Conservation (phyloP, 2,797 vertebrate genomes). For the Peromyscus nudipes region DNA sequence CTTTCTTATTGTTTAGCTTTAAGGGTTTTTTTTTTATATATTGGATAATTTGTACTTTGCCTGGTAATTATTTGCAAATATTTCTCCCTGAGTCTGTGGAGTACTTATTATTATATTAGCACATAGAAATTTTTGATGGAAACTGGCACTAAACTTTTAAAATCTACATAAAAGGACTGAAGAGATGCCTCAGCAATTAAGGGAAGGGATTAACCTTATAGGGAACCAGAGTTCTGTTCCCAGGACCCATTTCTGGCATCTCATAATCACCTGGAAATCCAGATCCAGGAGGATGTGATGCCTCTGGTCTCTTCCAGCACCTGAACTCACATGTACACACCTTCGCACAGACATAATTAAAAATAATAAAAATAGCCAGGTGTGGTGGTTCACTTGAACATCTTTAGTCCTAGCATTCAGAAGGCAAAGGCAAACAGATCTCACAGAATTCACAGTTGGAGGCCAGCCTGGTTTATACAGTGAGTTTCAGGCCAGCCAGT, state of each 20-base stretch:
- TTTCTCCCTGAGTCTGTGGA: not conserved
- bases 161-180: not conserved
- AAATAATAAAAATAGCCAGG: not conserved
- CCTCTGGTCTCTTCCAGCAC: not conserved
- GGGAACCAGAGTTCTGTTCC: not conserved
- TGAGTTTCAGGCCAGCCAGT: not conserved
- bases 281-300: not conserved
- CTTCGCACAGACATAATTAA: not conserved
- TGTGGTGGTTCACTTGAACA: not conserved
- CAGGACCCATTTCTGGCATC: not conserved
- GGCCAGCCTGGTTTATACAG: not conserved
- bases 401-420: not conserved
- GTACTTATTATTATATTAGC: slow-evolving; percentile 2
- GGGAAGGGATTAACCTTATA: not conserved
- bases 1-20: slow-evolving; percentile 45
- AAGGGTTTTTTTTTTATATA: not conserved
- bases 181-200: not conserved
- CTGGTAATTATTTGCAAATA: not conserved
- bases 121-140: not conserved
- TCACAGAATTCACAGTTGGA: not conserved
- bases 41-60: not conserved
- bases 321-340: not conserved
- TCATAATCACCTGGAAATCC: not conserved
- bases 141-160: slow-evolving; percentile 1
- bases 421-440: not conserved